Evolutionary conservation across 1,140 invertebrate genomes (phyloP).

Genomic region (Phthorimaea operculella): DNA sequence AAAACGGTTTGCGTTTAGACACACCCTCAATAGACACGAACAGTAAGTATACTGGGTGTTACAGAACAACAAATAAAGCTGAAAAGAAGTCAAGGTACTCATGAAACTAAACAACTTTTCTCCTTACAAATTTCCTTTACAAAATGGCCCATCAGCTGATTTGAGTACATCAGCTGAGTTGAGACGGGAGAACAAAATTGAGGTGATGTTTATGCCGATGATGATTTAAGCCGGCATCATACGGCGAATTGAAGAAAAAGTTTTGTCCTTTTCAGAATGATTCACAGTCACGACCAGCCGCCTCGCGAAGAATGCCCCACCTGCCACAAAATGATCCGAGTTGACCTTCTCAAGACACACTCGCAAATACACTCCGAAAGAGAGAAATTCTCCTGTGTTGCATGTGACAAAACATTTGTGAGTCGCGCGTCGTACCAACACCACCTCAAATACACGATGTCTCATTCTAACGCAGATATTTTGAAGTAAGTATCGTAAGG

Average conservation of each 20-base stretch:
- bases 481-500: slow-evolving; percentile 25
- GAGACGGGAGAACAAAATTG: no score
- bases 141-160: no score
- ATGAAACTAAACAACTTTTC: no score
- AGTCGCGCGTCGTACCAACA: slow-evolving; percentile 37
- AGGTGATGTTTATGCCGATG: no score
- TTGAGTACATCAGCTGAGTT: no score
- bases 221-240: no score
- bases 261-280: no score
- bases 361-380: slow-evolving; percentile 21
- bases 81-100: no score
- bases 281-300: slow-evolving; percentile 16
- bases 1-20: slow-evolving; percentile 8
- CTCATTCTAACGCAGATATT: slow-evolving; percentile 25
- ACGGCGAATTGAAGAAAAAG: no score
- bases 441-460: slow-evolving; percentile 32
- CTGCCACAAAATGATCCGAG: slow-evolving; percentile 29
- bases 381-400: slow-evolving; percentile 15
- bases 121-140: no score
- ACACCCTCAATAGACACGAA: slow-evolving; percentile 6
- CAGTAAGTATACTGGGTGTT: neutral
- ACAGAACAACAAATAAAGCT: no score
- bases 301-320: slow-evolving; percentile 23
- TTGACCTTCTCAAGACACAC: slow-evolving; percentile 23
- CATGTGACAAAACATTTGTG: slow-evolving; percentile 31